These are phyloP conservation scores for Hycleus cichorii DNA, from an alignment of 1,140 invertebrate genomes.

Conservation along the genomic window DNA sequence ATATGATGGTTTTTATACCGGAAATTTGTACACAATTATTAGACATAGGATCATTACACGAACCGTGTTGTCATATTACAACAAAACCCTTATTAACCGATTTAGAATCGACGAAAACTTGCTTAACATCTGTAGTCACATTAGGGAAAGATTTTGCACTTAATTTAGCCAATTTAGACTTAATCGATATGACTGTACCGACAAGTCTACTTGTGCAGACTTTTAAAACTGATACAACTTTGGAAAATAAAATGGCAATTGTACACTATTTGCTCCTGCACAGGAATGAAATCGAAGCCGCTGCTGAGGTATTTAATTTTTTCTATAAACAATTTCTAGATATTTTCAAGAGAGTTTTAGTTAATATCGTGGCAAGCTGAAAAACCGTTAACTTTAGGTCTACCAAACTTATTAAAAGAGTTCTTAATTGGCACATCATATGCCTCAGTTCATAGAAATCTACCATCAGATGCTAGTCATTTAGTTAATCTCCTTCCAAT, in stretches of 20 bases:
- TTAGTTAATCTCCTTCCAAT: slow-evolving; percentile 63
- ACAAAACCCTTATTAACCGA: slow-evolving; percentile 47
- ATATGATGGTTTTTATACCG: slow-evolving; percentile 69
- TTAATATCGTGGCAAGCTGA: slow-evolving; percentile 46
- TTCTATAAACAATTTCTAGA: neutral
- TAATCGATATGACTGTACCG: slow-evolving; percentile 56
- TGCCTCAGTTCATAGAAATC: slow-evolving; percentile 59
- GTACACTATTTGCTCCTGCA: slow-evolving; percentile 74
- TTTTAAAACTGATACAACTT: slow-evolving; percentile 55
- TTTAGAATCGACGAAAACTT: slow-evolving; percentile 51
- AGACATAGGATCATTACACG: slow-evolving; percentile 70
- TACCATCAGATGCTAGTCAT: slow-evolving; percentile 59
- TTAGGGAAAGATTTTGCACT: slow-evolving; percentile 50
- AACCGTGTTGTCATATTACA: slow-evolving; percentile 71
- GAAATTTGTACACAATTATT: slow-evolving; percentile 71
- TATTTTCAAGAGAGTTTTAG: slow-evolving; percentile 23
- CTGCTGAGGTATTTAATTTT: slow-evolving; percentile 50
- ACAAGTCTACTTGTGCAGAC: slow-evolving; percentile 56
- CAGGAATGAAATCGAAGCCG: slow-evolving; percentile 59
- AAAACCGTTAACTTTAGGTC: slow-evolving; percentile 44
- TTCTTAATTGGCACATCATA: slow-evolving; percentile 66
- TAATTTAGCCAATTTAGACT: slow-evolving; percentile 61
- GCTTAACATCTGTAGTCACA: slow-evolving; percentile 54
- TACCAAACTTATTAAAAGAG: slow-evolving; percentile 64
- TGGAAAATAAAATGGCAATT: slow-evolving; percentile 65